These are phyloP conservation scores for Paratrypauchen microcephalus DNA, from an alignment of 2,797 vertebrate species.

Conservation along the genomic window DNA sequence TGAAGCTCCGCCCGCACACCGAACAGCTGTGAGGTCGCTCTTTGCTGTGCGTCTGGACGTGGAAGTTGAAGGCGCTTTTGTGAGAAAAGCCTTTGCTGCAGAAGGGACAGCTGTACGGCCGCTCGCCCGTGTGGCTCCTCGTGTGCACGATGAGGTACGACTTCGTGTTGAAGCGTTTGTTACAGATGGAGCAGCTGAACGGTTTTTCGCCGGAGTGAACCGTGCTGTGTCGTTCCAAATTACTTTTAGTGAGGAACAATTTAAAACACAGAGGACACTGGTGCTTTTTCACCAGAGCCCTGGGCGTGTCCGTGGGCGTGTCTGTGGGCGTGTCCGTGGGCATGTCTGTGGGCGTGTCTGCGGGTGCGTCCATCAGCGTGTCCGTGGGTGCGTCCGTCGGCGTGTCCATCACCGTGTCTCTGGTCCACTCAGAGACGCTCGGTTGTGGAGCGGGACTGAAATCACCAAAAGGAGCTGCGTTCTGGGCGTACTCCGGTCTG, in stretches of 20 bases:
- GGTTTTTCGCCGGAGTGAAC: slow-evolving; percentile 5
- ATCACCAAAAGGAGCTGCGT: not conserved
- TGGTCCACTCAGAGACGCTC: too few relatives aligned
- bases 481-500: too few relatives aligned
- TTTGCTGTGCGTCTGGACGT: not conserved
- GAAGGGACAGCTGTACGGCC: not conserved
- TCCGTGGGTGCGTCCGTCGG: too few relatives aligned
- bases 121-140: not conserved
- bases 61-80: not conserved
- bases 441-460: too few relatives aligned
- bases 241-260: not conserved
- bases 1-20: not conserved
- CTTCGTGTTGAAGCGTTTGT: not conserved
- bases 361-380: too few relatives aligned
- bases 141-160: not conserved
- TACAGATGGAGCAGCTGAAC: not conserved
- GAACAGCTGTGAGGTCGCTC: not conserved
- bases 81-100: not conserved
- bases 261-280: not conserved
- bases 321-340: too few relatives aligned
- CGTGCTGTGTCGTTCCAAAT: not conserved
- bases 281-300: not conserved
- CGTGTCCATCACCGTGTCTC: too few relatives aligned
- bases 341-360: too few relatives aligned
- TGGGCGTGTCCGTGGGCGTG: not conserved